A percentile compares a stretch with the other conserved stretches of the same genome.
Conservation (phyloP, 1,140 invertebrate species). For the Drosophila bocki region DNA sequence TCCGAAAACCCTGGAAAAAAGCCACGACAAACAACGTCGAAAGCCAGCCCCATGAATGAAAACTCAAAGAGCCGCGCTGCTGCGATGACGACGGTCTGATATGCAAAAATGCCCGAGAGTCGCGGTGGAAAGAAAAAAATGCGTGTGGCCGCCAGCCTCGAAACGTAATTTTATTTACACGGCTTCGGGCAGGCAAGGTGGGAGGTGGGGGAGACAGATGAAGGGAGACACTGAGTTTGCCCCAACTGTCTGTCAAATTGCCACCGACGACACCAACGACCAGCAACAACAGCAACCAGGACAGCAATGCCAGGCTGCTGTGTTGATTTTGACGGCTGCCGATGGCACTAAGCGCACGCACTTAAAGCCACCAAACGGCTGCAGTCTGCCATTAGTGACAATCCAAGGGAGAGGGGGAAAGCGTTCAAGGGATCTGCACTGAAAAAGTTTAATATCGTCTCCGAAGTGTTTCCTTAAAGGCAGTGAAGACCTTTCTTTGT, state of each 20-base stretch:
- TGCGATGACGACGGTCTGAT: constrained; percentile 45
- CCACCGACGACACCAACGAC: constrained; percentile 22
- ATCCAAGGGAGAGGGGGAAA: not conserved
- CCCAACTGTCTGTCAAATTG: constrained; percentile 71
- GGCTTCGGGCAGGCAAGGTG: constrained; percentile 3
- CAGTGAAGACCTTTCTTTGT: no score
- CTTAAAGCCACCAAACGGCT: constrained; percentile 69
- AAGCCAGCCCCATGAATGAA: constrained; percentile 76
- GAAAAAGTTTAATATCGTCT: not conserved
- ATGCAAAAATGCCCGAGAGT: constrained; percentile 55
- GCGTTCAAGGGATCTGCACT: not conserved
- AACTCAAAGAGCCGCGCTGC: constrained; percentile 69
- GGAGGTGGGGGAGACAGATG: not conserved
- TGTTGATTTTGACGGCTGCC: constrained; percentile 80
- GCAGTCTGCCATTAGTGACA: constrained; percentile 63
- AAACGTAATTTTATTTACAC: constrained; percentile 82
- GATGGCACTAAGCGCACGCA: constrained; percentile 79
- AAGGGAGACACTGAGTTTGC: constrained; percentile 32
- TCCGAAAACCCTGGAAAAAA: constrained; percentile 56
- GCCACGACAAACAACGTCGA: constrained; percentile 60
- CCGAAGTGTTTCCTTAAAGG: not conserved
- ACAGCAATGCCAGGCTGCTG: constrained; percentile 23
- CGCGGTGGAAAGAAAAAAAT: constrained; percentile 41
- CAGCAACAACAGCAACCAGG: constrained; percentile 3
- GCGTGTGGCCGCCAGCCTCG: constrained; percentile 72